Conservation (phyloP, 1,140 invertebrate genomes). For the Pseudomyrmex cubaensis region DNA sequence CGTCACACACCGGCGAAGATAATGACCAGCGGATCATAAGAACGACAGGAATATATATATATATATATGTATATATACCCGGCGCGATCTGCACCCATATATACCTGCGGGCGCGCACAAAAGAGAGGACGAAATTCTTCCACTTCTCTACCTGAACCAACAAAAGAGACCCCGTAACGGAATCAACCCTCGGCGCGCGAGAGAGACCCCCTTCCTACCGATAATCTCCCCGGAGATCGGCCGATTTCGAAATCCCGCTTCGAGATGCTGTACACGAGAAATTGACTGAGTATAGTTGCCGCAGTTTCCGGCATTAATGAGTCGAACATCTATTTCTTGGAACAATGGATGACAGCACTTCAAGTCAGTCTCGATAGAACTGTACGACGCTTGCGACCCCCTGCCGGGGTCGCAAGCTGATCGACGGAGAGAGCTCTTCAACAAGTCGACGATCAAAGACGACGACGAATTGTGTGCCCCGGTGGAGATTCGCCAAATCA, state of each 20-base stretch:
- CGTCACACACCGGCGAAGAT: slow-evolving; percentile 71
- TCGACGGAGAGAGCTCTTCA: slow-evolving; percentile 42
- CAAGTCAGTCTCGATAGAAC: slow-evolving; percentile 21
- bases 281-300: slow-evolving; percentile 4
- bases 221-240: slow-evolving; percentile 16
- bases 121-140: slow-evolving; percentile 68
- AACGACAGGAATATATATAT: slow-evolving; percentile 59
- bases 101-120: slow-evolving; percentile 69
- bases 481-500: slow-evolving; percentile 39
- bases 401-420: slow-evolving; percentile 31
- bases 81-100: slow-evolving; percentile 22
- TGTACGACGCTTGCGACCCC: slow-evolving; percentile 12
- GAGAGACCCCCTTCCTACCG: not conserved
- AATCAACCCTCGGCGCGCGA: slow-evolving; percentile 67
- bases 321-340: slow-evolving; percentile 66
- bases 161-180: slow-evolving; percentile 74
- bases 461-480: slow-evolving; percentile 22
- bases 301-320: slow-evolving; percentile 57
- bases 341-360: slow-evolving; percentile 56
- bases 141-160: slow-evolving; percentile 69
- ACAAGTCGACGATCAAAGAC: slow-evolving; percentile 46
- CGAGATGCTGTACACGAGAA: not conserved
- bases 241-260: slow-evolving; percentile 4
- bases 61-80: too few relatives aligned
- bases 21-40: slow-evolving; percentile 70